phyloP scores from a whole-genome alignment of 2,888 invertebrate species.

The Chalcosyrphus nemorum region DNA sequence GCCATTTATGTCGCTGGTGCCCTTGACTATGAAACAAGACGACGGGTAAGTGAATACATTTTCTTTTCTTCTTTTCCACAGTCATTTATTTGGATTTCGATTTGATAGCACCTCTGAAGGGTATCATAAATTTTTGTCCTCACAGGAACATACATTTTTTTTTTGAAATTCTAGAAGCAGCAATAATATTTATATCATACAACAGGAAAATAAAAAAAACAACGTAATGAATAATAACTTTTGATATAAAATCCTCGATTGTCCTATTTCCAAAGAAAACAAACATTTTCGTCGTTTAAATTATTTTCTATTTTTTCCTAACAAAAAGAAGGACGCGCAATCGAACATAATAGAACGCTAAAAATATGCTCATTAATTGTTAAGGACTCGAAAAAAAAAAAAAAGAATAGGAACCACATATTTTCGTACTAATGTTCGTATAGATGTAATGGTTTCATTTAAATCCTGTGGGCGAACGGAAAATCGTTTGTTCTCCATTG shows the following conservation, averaged over 20 bases:
- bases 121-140: constrained; percentile 18
- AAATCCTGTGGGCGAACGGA: constrained; percentile 41
- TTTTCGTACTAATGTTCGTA: neutral
- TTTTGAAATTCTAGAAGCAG: constrained; percentile 14
- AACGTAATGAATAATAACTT: constrained; percentile 16
- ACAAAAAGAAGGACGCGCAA: constrained; percentile 20
- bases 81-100: constrained; percentile 1
- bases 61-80: neutral
- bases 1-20: constrained; percentile 99
- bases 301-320: constrained; percentile 1
- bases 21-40: constrained; percentile 97
- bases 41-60: constrained; percentile 89
- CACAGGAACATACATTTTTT: neutral
- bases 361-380: constrained; percentile 52
- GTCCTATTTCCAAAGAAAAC: constrained; percentile 9
- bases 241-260: constrained; percentile 38
- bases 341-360: constrained; percentile 47
- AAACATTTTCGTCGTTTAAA: constrained; percentile 3
- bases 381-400: constrained; percentile 10
- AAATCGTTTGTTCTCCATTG: constrained; percentile 38
- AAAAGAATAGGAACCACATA: neutral
- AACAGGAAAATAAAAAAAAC: neutral
- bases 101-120: constrained; percentile 4
- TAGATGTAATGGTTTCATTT: constrained; percentile 53
- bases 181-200: constrained; percentile 3